phyloP scores from a whole-genome alignment of 2,888 invertebrate species.

The Nineta flava region DNA sequence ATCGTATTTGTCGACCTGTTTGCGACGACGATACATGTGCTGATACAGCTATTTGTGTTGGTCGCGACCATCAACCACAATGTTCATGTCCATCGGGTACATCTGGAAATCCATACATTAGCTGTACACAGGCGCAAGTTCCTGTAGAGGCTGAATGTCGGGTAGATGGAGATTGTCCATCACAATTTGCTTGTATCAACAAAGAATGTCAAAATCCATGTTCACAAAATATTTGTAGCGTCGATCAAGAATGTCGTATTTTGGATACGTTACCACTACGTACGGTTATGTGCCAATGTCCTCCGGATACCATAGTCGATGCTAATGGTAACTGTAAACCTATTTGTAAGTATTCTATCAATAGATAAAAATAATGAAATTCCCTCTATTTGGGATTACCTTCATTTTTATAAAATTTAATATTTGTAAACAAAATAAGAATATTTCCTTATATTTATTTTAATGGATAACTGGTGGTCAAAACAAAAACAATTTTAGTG shows the following conservation, averaged over 20 bases:
- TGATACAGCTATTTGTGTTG: conserved; percentile 56
- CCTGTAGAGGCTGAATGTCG: conserved; percentile 44
- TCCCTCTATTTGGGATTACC: too few species aligned
- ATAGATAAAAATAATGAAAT: too few species aligned
- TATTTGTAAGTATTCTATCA: not conserved
- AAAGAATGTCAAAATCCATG: conserved; percentile 65
- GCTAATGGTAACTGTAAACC: conserved; percentile 51
- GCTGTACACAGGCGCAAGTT: conserved; percentile 34
- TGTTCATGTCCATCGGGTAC: conserved; percentile 64
- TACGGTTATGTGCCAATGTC: conserved; percentile 76
- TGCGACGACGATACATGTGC: conserved; percentile 74
- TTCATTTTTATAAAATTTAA: too few species aligned
- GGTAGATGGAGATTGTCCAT: conserved; percentile 59
- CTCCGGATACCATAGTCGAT: conserved; percentile 62
- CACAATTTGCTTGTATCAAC: conserved; percentile 62
- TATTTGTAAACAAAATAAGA: too few species aligned
- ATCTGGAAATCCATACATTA: conserved; percentile 61
- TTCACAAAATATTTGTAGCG: conserved; percentile 52
- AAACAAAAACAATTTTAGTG: too few species aligned
- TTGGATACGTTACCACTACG: conserved; percentile 63
- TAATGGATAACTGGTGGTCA: too few species aligned
- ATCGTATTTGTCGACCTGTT: conserved; percentile 65
- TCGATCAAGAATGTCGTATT: conserved; percentile 64
- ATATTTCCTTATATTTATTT: too few species aligned
- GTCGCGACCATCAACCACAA: conserved; percentile 56